A percentile compares a stretch with the other conserved stretches of the same genome.
Conservation (phyloP, 2,113 vertebrate species). For the Tyto alba region DNA sequence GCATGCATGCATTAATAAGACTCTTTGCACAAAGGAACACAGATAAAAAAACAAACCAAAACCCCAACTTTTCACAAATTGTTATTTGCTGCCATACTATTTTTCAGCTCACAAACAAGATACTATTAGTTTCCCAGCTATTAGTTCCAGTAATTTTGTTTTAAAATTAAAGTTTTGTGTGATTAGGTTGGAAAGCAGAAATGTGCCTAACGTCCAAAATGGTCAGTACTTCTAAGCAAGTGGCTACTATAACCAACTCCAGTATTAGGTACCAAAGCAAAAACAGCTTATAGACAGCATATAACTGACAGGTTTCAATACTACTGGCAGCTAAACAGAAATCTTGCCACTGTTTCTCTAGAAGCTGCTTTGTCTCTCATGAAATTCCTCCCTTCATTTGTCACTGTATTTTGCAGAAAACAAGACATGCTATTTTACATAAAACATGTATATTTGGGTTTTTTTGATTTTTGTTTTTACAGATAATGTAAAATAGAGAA, state of each 20-base stretch:
- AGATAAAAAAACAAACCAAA: rapidly evolving
- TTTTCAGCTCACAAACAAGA: not conserved
- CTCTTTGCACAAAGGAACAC: not conserved
- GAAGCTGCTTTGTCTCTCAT: not conserved
- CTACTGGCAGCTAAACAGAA: not conserved
- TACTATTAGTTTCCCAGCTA: not conserved
- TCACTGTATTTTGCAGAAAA: not conserved
- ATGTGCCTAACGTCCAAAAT: not conserved
- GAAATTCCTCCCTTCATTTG: not conserved
- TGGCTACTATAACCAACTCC: not conserved
- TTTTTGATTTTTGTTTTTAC: not conserved
- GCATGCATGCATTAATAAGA: not conserved
- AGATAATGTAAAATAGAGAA: not conserved
- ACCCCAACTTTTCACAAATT: not conserved
- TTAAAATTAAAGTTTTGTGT: not conserved
- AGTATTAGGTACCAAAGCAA: not conserved
- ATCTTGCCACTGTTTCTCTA: not conserved
- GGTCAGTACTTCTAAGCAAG: not conserved
- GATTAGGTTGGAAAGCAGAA: not conserved
- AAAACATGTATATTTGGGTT: too few species aligned
- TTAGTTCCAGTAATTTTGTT: not conserved
- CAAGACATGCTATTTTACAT: not conserved
- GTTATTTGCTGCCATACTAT: not conserved
- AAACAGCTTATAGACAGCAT: not conserved
- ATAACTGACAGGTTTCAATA: not conserved